phyloP scores from a whole-genome alignment of 2,797 vertebrate species.

The Acanthornis magna region DNA sequence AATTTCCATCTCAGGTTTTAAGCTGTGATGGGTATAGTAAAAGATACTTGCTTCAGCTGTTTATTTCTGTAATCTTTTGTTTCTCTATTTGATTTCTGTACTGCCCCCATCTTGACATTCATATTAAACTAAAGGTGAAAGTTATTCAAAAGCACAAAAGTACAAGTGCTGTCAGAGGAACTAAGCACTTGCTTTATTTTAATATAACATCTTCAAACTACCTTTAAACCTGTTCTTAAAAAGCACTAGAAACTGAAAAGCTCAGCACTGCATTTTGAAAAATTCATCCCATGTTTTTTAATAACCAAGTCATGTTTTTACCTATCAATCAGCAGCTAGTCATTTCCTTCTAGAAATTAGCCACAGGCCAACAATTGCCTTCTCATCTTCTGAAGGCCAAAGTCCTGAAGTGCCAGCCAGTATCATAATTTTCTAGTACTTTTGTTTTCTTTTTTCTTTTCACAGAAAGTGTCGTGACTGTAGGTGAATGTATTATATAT shows the following conservation, averaged over 20 bases:
- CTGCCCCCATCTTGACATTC: background rate
- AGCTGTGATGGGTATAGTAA: background rate
- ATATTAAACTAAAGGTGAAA: background rate
- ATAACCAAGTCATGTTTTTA: background rate
- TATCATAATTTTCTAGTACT: constrained; percentile 23
- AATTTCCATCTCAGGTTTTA: background rate
- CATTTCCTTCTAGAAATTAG: constrained; percentile 28
- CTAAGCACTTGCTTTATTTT: background rate
- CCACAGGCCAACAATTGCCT: constrained; percentile 5
- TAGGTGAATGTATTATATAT: constrained; percentile 30
- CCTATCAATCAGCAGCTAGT: background rate
- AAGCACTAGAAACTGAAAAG: background rate
- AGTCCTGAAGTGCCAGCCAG: background rate
- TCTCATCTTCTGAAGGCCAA: background rate
- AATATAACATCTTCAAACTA: background rate
- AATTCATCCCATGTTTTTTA: background rate
- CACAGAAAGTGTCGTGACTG: background rate
- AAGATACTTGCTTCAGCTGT: background rate
- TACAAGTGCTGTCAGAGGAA: background rate
- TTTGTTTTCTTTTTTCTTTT: constrained; percentile 3
- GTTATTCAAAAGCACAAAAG: background rate
- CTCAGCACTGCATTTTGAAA: background rate
- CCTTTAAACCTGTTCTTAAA: background rate
- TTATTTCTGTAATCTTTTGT: background rate
- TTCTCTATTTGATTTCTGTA: background rate